Evolutionary conservation across 2,888 invertebrate species (phyloP), one percentile per base, ranked within the genome.

Genomic region (Latrodectus elegans): DNA sequence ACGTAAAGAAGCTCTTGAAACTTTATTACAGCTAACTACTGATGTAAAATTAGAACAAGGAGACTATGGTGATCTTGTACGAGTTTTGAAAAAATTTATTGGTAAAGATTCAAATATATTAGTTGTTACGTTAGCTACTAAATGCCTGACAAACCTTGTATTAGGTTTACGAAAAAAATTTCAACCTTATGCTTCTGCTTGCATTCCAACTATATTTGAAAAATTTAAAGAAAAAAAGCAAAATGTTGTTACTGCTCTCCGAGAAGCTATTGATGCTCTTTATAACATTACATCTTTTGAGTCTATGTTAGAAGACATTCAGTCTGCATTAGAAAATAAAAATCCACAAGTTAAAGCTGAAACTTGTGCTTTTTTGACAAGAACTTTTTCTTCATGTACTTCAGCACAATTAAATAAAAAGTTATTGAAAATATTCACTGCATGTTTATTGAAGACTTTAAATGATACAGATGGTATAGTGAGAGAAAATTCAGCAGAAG

Each of bases 201-300:
- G 96, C 90, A 90, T 93, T 73, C 92, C 93, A 93, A 92, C 95
- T 0, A 94, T 98, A 76, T 92, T 99, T 60, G 99, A 99, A 91
- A 99, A 99, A 93, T 99, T 99, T 92, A 98, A 98, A 91, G 99
- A 99, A 92, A 99, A 98, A 93, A 99, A 99, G 91, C 94, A 95
- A 3, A 96, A 95, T 91, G 98, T 99, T 0, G 97, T 99, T 0
- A 92, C 94, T 3, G 96, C 97, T 0, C 93, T 99, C 71, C 93
- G 97, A 80, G 98, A 99, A 88, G 96, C 97, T 96, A 64, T 95
- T 97, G 67, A 89, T 89, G 78, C 79, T 67, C 73, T 89, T 67
- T 87, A 97, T 95, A 96, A 96, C 4, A 95, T 81, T 49, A 82
- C 87, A 60, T 82, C 76, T 70, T 68, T 90, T 52, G 90, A 90